Percentiles rank a stretch among this genome's conserved stretches.
Evolutionary conservation across 1,140 invertebrate genomes (phyloP).

Genomic region (Bombus terrestris): DNA sequence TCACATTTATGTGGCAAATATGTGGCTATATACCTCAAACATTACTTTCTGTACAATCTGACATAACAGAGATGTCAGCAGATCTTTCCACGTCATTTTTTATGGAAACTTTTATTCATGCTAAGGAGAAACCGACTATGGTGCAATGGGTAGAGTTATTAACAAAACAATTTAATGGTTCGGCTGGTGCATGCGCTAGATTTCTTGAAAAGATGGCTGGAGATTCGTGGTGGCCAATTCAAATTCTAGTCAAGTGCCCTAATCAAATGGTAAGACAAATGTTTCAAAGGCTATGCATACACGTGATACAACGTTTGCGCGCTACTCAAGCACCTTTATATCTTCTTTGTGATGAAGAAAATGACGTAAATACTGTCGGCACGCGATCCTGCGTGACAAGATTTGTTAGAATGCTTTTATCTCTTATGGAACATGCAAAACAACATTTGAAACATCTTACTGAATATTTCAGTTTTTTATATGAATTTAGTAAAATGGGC

Average conservation of each 20-base stretch:
- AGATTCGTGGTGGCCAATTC: constrained; percentile 97
- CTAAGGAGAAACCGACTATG: constrained; percentile 98
- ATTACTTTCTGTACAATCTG: constrained; percentile 88
- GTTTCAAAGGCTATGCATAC: constrained; percentile 96
- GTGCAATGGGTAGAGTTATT: constrained; percentile 97
- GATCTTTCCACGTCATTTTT: constrained; percentile 96
- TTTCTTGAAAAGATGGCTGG: constrained; percentile 96
- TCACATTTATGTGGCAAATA: constrained; percentile 97
- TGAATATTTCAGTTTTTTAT: constrained; percentile 95
- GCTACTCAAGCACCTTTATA: constrained; percentile 78
- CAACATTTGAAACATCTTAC: constrained; percentile 93
- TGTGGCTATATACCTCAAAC: constrained; percentile 96
- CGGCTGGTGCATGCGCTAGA: constrained; percentile 95
- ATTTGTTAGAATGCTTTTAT: constrained; percentile 94
- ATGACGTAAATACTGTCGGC: constrained; percentile 86
- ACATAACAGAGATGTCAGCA: constrained; percentile 92
- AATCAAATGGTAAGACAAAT: constrained; percentile 98
- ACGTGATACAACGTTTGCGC: constrained; percentile 94
- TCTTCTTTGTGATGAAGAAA: constrained; percentile 78
- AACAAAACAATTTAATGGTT: constrained; percentile 96
- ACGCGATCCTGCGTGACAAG: constrained; percentile 94
- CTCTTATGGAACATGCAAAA: constrained; percentile 94
- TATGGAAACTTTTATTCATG: constrained; percentile 97
- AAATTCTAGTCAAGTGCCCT: constrained; percentile 97
- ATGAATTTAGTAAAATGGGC: constrained; percentile 97